Conservation (phyloP, 2,888 invertebrate species). For the Doris montereyensis region DNA sequence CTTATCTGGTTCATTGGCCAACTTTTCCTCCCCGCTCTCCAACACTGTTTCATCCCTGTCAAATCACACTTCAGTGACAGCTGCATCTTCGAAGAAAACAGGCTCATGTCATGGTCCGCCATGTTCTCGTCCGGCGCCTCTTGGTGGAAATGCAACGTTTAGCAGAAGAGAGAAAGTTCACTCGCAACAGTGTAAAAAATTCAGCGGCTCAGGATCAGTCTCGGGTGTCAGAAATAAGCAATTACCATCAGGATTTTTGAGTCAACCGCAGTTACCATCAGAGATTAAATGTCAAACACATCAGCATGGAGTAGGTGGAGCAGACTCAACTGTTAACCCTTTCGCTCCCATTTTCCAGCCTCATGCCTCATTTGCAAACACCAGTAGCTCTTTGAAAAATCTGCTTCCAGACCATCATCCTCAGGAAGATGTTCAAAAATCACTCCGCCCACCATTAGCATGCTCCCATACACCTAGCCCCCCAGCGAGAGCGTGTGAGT, state of each 20-base stretch:
- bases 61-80: slow-evolving; percentile 22
- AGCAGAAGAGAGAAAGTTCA: slow-evolving; percentile 53
- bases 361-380: not conserved
- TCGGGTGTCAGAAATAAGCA: slow-evolving; percentile 20
- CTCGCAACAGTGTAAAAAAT: slow-evolving; percentile 58
- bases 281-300: not conserved
- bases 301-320: not conserved
- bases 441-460: not conserved
- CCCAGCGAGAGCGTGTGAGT: not conserved
- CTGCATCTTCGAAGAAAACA: slow-evolving; percentile 12
- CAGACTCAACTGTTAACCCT: not conserved
- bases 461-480: not conserved
- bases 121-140: slow-evolving; percentile 60
- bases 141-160: slow-evolving; percentile 58
- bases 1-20: slow-evolving; percentile 30
- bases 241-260: not conserved
- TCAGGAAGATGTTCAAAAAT: no score
- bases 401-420: not conserved
- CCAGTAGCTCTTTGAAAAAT: not conserved
- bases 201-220: slow-evolving; percentile 39
- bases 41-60: slow-evolving; percentile 21
- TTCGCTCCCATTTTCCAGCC: not conserved
- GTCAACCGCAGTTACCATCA: not conserved
- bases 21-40: slow-evolving; percentile 45
- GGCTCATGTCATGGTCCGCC: slow-evolving; percentile 50